phyloP scores from a whole-genome alignment of 2,888 invertebrate genomes.

The Tanypteryx hageni region DNA sequence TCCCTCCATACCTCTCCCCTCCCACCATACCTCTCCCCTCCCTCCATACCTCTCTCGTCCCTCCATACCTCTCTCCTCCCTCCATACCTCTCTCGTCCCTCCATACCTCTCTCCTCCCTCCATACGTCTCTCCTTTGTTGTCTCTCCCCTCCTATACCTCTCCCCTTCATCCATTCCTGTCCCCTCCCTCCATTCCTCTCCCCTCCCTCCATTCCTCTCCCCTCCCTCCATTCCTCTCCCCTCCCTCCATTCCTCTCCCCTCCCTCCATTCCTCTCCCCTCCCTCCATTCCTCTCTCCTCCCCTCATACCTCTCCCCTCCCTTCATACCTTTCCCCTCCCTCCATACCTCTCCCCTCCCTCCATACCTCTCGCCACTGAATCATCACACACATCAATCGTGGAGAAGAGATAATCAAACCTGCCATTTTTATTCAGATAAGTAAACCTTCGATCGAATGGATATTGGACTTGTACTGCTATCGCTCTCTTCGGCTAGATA shows the following conservation, averaged over 20 bases:
- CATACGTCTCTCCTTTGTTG: neutral
- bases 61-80: neutral
- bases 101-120: neutral
- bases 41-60: neutral
- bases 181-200: neutral
- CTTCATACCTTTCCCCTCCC: too few relatives aligned
- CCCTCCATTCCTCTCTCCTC: too few relatives aligned
- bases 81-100: neutral
- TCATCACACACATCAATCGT: too few relatives aligned
- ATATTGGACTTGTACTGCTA: neutral
- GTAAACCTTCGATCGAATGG: neutral
- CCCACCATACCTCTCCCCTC: neutral
- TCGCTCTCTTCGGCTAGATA: neutral
- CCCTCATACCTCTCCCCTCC: too few relatives aligned
- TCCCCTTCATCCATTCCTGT: neutral
- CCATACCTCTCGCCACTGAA: neutral
- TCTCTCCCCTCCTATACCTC: neutral
- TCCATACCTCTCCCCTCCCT: neutral
- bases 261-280: too few relatives aligned
- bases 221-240: too few relatives aligned
- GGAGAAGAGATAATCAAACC: too few relatives aligned
- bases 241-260: too few relatives aligned
- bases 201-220: too few relatives aligned
- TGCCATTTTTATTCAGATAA: neutral
- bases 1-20: too few relatives aligned